Base-by-base conservation (phyloP, 2,888 invertebrate genomes). In the Copidosoma aretas region DNA sequence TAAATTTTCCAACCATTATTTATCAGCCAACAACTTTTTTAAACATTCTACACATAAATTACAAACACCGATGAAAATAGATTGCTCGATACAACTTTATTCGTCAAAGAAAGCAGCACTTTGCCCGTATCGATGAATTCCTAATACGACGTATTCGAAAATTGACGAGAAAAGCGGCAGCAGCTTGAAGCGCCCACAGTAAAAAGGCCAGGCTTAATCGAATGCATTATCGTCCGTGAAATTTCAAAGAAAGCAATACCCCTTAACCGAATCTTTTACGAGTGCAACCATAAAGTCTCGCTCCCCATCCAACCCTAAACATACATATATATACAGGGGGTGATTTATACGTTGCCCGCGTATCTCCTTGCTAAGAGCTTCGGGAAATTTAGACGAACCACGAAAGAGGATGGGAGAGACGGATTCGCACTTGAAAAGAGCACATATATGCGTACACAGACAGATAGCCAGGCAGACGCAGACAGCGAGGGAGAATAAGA, bases 331-430 rank as follows among this genome's bases (percentile, higher is more conserved):
- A 15, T 22, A 22, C 15, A 12, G 43, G 12, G 52, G 62, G 54
- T 59, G 64, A 64, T 64, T 64, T 64, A 32, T 32, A 64, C 59
- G 52, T 54, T 66, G 56, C 54, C 51, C 60, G 66, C 66, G 56
- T 49, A 51, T 58, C 58, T 49, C 43, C 52, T 32, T 21, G 54
- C 19, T 32, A 25, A n/a, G 43, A 25, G 24, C 43, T 39, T 15
- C 43, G 53, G 41, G 43, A 62, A 56, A 53, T 53, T 56, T 46
- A 53, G 60, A 19, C 41, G 67, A 57, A 21, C 52, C 8, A 32
- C 32, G 51, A 46, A 67, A 60, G 64, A 17, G 57, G 10, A n/a
- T n/a, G n/a, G n/a, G n/a, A n/a, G n/a, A n/a, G n/a, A n/a, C n/a
- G n/a, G n/a, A 21, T 12, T 10, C n/a, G 25, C 12, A 21, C 61